Percentiles rank a stretch among this genome's conserved stretches.
Conservation (phyloP, 2,888 invertebrate genomes). For the Callosobruchus maculatus region DNA sequence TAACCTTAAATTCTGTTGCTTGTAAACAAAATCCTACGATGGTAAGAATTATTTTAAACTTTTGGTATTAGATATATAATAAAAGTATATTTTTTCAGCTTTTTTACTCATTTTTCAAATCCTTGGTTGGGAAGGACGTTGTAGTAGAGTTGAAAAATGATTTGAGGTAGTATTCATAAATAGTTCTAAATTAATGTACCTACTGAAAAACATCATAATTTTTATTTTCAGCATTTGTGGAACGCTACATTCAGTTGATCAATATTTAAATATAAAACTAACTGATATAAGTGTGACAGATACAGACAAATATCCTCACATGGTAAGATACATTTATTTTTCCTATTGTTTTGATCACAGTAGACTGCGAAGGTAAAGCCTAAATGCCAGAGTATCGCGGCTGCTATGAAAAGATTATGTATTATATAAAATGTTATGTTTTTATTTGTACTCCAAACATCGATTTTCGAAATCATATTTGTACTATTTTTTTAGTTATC, state of each 20-base stretch:
- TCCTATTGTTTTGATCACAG: too few relatives aligned
- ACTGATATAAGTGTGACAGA: slow-evolving; percentile 98
- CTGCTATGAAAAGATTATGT: too few relatives aligned
- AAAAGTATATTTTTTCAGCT: slow-evolving; percentile 54
- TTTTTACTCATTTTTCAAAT: slow-evolving; percentile 99
- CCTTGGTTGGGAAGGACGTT: slow-evolving; percentile 96
- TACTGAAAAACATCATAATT: too few relatives aligned
- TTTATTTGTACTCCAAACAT: too few relatives aligned
- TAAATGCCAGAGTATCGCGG: too few relatives aligned
- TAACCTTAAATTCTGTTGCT: not conserved
- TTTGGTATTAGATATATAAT: not conserved
- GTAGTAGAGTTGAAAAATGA: slow-evolving; percentile 99
- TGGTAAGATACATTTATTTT: slow-evolving; percentile 66
- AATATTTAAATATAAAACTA: slow-evolving; percentile 97
- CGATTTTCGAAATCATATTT: too few relatives aligned
- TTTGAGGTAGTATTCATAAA: slow-evolving; percentile 75
- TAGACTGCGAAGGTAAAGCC: too few relatives aligned
- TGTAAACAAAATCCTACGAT: not conserved
- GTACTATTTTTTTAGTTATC: slow-evolving; percentile 83
- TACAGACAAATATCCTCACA: slow-evolving; percentile 97
- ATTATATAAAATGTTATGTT: too few relatives aligned
- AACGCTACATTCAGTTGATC: slow-evolving; percentile 97
- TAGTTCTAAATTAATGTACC: too few relatives aligned
- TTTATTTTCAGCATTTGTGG: slow-evolving; percentile 84
- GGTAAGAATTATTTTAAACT: not conserved